Base-by-base conservation (phyloP, 2,797 vertebrate species). In the Bufotes viridis region DNA sequence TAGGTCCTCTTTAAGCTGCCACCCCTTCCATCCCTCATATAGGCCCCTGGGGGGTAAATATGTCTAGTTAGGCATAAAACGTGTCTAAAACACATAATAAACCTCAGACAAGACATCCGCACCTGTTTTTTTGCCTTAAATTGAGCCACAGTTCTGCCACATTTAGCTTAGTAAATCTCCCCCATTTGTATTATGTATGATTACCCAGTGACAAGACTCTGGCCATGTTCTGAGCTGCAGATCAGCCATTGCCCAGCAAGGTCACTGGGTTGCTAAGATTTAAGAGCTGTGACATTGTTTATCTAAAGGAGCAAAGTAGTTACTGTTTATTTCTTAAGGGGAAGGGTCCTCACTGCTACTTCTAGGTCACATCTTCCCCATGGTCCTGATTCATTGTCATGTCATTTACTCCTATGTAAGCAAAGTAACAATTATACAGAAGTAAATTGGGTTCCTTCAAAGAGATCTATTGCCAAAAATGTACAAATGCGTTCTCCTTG, bases 391-490 rank as follows among this genome's bases (percentile, higher is more conserved):
- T 87, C 87, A 87, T 83, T 17, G 87, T 22, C 53, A 49, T 87
- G 70, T 83, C 81, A 83, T n/a, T 53, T 57, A 51, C 49, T 60
- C 76, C 75, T 60, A 69, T 70, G 53, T 82, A 78, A 83, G 87
- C 51, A 87, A 87, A 87, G 63, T 88, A 84, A 79, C 51, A 79
- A 88, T 88, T 88, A 84, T 76, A 82, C 58, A 29, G 24, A 75
- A 88, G 84, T 88, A 88, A 82, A 88, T 88, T 84, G 81, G 74
- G 60, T 88, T 84, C 82, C 82, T 84, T 84, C 81, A 70, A 67
- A 57, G 57, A 87, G 87, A 88, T 88, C 81, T 83, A 87, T 84
- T 80, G 15, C 76, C 53, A 82, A 87, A 86, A 87, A 82, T 14
- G 67, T 63, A 72, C 53, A 58, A 58, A 72, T 26, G 75, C 24